Evolutionary conservation across 2,888 invertebrate species (phyloP).

Genomic region (Synanthedon formicaeformis): DNA sequence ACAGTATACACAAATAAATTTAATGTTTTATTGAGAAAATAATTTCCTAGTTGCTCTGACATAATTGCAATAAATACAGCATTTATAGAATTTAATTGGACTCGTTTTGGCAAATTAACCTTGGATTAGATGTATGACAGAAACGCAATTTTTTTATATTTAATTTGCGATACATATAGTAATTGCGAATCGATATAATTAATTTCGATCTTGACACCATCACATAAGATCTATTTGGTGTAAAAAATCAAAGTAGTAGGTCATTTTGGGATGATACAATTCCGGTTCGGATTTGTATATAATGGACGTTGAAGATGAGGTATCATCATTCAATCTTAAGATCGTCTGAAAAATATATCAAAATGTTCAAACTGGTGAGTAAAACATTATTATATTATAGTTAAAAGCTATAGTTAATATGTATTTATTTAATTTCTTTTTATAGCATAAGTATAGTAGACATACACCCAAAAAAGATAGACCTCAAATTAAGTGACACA

Average conservation of each 20-base stretch:
- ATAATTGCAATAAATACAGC: neutral
- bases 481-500: no score
- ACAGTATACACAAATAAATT: no score
- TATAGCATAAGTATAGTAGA: no score
- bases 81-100: conserved; percentile 3
- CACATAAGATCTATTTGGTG: conserved; percentile 5
- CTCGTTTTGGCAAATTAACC: conserved; percentile 12
- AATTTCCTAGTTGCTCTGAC: neutral
- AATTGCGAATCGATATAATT: conserved; percentile 1
- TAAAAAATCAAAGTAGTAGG: conserved; percentile 2
- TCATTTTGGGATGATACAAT: conserved; percentile 4
- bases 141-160: conserved; percentile 4
- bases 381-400: neutral
- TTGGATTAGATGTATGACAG: conserved; percentile 14
- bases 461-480: no score
- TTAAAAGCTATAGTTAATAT: neutral
- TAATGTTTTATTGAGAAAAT: neutral
- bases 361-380: conserved; percentile 22
- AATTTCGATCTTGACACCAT: conserved; percentile 5
- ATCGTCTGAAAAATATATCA: conserved; percentile 6
- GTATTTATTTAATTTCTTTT: no score
- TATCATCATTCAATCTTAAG: conserved; percentile 13
- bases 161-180: neutral
- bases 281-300: conserved; percentile 16
- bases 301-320: conserved; percentile 10